Base-by-base conservation (phyloP, 2,797 vertebrate genomes). In the Neosalanx taihuensis region DNA sequence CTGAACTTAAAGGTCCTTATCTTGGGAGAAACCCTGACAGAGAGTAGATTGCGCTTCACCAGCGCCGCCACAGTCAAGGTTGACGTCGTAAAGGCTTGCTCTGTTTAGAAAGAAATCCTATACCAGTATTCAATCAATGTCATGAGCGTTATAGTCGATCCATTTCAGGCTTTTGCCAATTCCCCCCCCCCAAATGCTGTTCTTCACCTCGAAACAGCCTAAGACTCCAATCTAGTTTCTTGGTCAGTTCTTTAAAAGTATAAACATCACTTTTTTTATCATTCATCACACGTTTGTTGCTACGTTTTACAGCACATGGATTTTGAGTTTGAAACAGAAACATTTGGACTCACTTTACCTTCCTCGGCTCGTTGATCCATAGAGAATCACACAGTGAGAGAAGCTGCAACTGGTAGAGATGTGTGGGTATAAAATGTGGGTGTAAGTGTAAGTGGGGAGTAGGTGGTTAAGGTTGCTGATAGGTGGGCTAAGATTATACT, bases 51-150 rank as follows among this genome's bases (percentile, higher is more conserved):
- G 73, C 76, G 77, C 74, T 76, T 80, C 79, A 69, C 63, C 66
- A 74, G 74, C 72, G 67, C 72, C 70, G 80, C 81, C 82, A 76
- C 72, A 71, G 80, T 81, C 81, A 76, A 76, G 76, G 84, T 77
- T 83, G 82, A 80, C 73, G 70, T 51, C 65, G 63, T 73, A 70
- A 69, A 63, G 4, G 63, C 59, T 18, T 30, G 23, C 15, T 26
- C 65, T n/a, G 65, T 29, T 26, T 67, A 26, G 65, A 67, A 15
- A 46, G 65, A 67, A 53, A 67, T 23, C 65, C 65, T 30, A 53
- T 67, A 67, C 70, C 1, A 65, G 46, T 46, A 51, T 37, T 69
- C 60, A 66, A 73, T 73, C 75, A 65, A 76, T 73, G 61, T 20
- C 41, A 20, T n/a, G 29, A 63, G 72, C 37, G n/a, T 65, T 76